Conservation (phyloP, 1,140 invertebrate species). For the Dysdera silvatica region DNA sequence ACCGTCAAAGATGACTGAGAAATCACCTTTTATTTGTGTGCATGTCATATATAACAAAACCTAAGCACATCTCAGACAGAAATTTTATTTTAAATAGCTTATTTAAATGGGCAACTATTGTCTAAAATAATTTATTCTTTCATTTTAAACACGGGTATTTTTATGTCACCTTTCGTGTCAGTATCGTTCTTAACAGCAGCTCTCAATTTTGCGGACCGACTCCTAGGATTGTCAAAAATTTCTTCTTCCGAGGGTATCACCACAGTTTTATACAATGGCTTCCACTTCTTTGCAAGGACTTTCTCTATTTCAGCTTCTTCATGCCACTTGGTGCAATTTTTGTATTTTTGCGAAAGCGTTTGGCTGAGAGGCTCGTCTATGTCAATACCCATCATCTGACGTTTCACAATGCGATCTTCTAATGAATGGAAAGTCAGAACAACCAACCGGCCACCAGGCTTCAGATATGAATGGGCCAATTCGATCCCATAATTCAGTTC, state of each 20-base stretch:
- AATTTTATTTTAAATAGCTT: too few relatives aligned
- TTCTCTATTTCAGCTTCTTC: conserved; percentile 53
- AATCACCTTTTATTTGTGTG: too few relatives aligned
- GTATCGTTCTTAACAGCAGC: conserved; percentile 65
- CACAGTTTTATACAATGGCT: conserved; percentile 70
- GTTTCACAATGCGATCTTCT: conserved; percentile 91
- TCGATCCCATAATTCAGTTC: conserved; percentile 85
- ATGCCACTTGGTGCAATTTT: conserved; percentile 34
- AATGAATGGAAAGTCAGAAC: conserved; percentile 85
- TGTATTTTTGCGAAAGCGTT: conserved; percentile 37
- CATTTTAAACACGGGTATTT: too few relatives aligned
- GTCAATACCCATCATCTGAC: conserved; percentile 71
- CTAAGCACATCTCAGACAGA: too few relatives aligned
- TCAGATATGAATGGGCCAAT: conserved; percentile 66
- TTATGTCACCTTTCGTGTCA: too few relatives aligned
- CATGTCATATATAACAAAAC: too few relatives aligned
- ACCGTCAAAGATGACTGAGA: too few relatives aligned
- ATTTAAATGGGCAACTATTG: too few relatives aligned
- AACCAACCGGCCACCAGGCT: conserved; percentile 64
- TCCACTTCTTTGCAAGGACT: conserved; percentile 60
- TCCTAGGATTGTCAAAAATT: conserved; percentile 67
- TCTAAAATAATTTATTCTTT: too few relatives aligned
- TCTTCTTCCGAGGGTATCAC: conserved; percentile 63
- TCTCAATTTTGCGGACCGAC: conserved; percentile 78
- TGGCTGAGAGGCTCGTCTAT: conserved; percentile 47